Conservation (phyloP, 2,888 invertebrate species). For the Helleia helle region DNA sequence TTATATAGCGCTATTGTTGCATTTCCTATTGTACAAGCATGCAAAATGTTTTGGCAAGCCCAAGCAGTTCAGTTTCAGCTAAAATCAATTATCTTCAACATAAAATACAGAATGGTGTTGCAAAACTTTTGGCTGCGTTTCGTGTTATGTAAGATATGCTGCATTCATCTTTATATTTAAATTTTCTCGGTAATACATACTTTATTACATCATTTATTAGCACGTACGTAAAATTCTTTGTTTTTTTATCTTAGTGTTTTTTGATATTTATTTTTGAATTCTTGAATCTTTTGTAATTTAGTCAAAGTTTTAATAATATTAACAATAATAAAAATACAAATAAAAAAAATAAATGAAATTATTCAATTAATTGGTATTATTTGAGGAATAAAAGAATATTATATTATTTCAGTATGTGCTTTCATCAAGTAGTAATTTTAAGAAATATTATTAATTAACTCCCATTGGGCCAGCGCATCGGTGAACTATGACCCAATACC, state of each 20-base stretch:
- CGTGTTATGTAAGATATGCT: conserved; percentile 18
- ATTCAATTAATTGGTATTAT: conserved; percentile 76
- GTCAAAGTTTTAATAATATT: conserved; percentile 69
- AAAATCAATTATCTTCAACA: conserved; percentile 17
- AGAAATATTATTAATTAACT: no score
- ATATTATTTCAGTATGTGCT: no score
- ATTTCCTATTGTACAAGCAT: neutral
- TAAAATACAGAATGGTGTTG: conserved; percentile 17
- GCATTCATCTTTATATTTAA: no score
- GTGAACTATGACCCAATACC: no score
- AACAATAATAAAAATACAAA: conserved; percentile 57
- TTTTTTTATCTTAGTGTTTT: no score
- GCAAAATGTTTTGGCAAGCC: neutral
- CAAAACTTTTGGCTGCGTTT: conserved; percentile 21
- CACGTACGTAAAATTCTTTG: no score
- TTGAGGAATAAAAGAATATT: conserved; percentile 80
- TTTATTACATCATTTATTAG: no score
- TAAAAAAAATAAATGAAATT: conserved; percentile 55
- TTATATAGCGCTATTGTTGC: conserved; percentile 6
- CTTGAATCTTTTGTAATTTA: no score
- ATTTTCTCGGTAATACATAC: no score
- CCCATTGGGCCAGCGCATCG: no score
- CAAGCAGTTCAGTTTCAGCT: conserved; percentile 8
- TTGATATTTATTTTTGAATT: no score
- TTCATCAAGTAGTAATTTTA: no score